Conservation (phyloP, 2,888 invertebrate genomes). For the Nowickia ferox region DNA sequence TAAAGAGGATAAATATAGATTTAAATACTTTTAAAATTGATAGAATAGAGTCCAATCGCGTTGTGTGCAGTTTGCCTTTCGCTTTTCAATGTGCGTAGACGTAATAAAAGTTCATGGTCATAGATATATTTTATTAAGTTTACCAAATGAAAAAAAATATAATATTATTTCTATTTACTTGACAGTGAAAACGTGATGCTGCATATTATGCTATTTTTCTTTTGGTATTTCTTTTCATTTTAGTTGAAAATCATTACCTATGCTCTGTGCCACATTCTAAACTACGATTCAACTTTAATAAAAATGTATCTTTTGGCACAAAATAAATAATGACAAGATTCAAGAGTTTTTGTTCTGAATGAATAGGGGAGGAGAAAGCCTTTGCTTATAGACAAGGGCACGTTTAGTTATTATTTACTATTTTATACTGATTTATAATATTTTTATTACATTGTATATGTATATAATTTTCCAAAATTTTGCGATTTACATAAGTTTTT, state of each 20-base stretch:
- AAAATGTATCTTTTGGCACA: neutral
- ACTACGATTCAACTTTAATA: neutral
- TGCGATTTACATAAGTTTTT: no score
- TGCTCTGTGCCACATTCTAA: neutral
- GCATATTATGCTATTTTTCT: neutral
- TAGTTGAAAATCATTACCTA: neutral
- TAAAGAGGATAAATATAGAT: neutral
- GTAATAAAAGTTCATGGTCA: constrained; percentile 12
- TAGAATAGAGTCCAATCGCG: constrained; percentile 1
- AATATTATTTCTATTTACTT: neutral
- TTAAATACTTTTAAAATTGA: neutral
- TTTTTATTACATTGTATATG: no score
- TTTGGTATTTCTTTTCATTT: neutral
- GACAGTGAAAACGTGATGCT: constrained; percentile 10
- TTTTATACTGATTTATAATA: neutral
- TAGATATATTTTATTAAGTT: neutral
- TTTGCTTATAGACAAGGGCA: neutral
- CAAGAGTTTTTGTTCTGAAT: neutral
- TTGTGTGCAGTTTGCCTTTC: neutral
- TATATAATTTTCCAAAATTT: no score
- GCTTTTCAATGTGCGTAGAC: neutral
- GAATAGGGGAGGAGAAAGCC: neutral
- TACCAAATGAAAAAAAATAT: neutral
- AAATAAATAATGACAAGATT: neutral
- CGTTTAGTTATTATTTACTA: neutral